These are phyloP conservation scores for Hirtodrosophila duncani DNA, from an alignment of 2,888 invertebrate genomes.

Conservation along the genomic window DNA sequence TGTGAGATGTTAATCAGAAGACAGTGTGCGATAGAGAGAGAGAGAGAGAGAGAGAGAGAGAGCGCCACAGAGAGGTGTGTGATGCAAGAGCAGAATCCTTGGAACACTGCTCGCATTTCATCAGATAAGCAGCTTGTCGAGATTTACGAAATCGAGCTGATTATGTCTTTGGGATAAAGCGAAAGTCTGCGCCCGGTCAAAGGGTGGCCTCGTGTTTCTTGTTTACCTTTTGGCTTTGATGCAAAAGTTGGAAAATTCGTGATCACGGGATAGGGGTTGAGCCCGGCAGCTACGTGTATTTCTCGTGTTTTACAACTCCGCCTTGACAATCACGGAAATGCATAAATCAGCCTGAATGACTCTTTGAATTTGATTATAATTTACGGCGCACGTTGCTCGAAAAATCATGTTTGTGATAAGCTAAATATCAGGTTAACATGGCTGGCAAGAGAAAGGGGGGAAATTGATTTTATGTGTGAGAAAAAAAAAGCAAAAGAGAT, in stretches of 20 bases:
- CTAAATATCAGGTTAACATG: conserved; percentile 62
- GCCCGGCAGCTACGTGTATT: no score
- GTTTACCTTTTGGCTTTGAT: conserved; percentile 67
- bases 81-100: no score
- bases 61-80: no score
- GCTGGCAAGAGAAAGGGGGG: conserved; percentile 1
- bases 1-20: conserved; percentile 73
- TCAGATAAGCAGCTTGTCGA: conserved; percentile 74
- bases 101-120: conserved; percentile 71
- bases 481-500: conserved; percentile 30
- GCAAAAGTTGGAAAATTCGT: neutral
- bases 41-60: no score
- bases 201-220: conserved; percentile 40
- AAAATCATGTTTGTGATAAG: conserved; percentile 22
- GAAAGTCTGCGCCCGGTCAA: conserved; percentile 25
- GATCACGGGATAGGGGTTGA: neutral
- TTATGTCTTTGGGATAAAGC: conserved; percentile 53
- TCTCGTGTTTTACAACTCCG: conserved; percentile 34
- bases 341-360: conserved; percentile 63
- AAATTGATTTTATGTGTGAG: conserved; percentile 56
- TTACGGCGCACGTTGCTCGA: conserved; percentile 46
- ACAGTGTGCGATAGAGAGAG: conserved; percentile 17
- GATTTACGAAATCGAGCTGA: conserved; percentile 71
- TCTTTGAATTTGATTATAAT: conserved; percentile 64
- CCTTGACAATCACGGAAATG: conserved; percentile 46